Evolutionary conservation across 2,888 invertebrate species (phyloP).

Genomic region (Sinotaia quadrata): DNA sequence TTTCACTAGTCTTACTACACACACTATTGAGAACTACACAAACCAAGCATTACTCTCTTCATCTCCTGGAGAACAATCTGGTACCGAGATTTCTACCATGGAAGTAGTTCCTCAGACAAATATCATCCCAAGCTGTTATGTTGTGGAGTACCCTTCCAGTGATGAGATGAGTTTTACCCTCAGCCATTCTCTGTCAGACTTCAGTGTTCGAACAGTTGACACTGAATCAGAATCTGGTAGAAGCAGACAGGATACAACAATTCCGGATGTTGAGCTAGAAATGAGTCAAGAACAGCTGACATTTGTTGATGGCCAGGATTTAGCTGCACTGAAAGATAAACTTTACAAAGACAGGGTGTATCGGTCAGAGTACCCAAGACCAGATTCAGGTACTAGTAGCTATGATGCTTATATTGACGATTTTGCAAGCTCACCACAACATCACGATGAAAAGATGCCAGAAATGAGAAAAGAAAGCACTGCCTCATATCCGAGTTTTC

Average conservation of each 20-base stretch:
- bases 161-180: constrained; percentile 5
- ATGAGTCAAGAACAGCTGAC: constrained; percentile 7
- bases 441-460: too few relatives aligned
- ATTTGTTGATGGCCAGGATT: constrained; percentile 7
- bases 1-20: not conserved
- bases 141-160: not conserved
- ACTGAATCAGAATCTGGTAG: constrained; percentile 3
- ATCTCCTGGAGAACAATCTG: not conserved
- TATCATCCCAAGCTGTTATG: not conserved
- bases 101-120: not conserved
- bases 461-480: too few relatives aligned
- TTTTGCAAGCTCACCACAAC: too few relatives aligned
- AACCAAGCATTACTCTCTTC: too few relatives aligned
- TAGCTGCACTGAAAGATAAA: constrained; percentile 10
- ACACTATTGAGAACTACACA: not conserved
- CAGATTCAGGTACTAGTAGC: constrained; percentile 8
- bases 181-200: constrained; percentile 16
- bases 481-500: too few relatives aligned
- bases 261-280: not conserved
- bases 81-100: not conserved
- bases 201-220: not conserved
- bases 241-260: not conserved
- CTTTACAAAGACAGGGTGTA: constrained; percentile 11
- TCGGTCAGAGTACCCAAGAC: constrained; percentile 1
- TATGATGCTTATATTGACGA: constrained; percentile 1